Evolutionary conservation across 2,797 vertebrate genomes (phyloP).

Genomic region (Gymnothorax javanicus): DNA sequence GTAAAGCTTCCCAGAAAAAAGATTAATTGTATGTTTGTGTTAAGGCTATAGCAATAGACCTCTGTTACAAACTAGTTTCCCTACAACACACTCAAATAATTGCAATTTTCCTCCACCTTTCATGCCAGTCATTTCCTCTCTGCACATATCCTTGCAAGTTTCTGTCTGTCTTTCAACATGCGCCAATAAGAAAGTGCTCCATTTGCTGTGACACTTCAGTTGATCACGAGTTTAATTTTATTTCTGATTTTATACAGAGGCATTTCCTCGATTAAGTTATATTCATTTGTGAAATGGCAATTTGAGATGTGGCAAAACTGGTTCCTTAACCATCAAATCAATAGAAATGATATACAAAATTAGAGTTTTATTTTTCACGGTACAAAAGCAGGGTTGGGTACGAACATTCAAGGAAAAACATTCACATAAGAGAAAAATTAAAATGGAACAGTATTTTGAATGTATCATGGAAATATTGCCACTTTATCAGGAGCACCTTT

Average conservation of each 20-base stretch:
- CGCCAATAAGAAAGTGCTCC: neutral
- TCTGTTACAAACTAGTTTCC: neutral
- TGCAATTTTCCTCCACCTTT: neutral
- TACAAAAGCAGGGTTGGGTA: neutral
- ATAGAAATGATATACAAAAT: neutral
- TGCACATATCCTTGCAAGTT: neutral
- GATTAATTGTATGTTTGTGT: neutral
- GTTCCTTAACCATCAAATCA: neutral
- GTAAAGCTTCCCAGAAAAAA: neutral
- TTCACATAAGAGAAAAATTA: neutral
- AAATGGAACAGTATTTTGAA: no score
- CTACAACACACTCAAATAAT: neutral
- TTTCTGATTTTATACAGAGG: neutral
- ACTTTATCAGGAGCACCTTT: no score
- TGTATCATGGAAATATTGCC: no score
- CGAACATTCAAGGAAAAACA: neutral
- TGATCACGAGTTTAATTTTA: neutral
- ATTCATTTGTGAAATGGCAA: neutral
- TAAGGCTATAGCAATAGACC: neutral
- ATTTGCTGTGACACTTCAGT: neutral
- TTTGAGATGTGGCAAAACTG: neutral
- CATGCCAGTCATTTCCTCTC: neutral
- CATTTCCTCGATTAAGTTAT: neutral
- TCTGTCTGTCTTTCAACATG: neutral
- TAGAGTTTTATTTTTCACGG: neutral